Evolutionary conservation across 1,140 invertebrate genomes (phyloP).

Genomic region (Acyrthosiphon pisum): DNA sequence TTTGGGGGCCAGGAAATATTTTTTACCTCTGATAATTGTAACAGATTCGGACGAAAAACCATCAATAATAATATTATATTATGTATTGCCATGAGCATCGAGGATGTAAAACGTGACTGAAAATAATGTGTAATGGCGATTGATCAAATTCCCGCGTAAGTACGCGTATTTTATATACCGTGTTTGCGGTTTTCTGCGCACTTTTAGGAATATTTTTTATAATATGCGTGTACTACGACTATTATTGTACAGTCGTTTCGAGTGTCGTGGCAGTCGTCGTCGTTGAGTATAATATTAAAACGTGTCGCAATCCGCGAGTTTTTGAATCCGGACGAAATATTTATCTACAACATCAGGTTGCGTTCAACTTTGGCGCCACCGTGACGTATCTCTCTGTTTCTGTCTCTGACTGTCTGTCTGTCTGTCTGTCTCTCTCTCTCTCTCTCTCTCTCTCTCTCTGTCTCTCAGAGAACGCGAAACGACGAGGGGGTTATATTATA

Average conservation of each 20-base stretch:
- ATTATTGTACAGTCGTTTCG: background rate
- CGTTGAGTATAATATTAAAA: constrained; percentile 1
- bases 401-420: too few species aligned
- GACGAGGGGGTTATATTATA: background rate
- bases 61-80: background rate
- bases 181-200: background rate
- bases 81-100: background rate
- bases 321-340: background rate
- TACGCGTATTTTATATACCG: background rate
- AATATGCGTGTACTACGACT: background rate
- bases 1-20: background rate
- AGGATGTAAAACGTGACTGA: background rate
- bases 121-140: background rate
- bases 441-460: too few species aligned
- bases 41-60: background rate
- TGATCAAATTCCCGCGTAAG: background rate
- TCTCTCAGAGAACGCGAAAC: background rate
- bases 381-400: background rate
- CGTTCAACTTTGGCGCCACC: background rate
- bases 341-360: background rate
- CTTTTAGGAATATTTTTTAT: background rate
- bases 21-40: background rate
- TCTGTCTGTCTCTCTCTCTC: too few species aligned
- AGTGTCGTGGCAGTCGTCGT: background rate
- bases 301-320: background rate